These are phyloP conservation scores for Plemyria rubiginata DNA, from an alignment of 2,888 invertebrate species.

Conservation along the genomic window DNA sequence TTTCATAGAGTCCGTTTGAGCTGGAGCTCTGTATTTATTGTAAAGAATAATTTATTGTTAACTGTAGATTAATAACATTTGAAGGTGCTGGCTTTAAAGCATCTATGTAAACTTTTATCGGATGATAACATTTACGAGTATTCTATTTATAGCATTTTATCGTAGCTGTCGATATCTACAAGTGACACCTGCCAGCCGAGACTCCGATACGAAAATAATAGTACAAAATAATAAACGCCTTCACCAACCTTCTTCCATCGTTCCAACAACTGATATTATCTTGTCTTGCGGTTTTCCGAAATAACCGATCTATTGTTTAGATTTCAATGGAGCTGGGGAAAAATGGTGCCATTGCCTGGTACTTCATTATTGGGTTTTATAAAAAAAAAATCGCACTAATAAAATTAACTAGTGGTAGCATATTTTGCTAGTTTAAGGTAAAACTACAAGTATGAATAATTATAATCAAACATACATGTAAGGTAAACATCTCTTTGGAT, in stretches of 20 bases:
- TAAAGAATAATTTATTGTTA: no score
- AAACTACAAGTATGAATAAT: no score
- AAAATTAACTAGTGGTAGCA: no score
- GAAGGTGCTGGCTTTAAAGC: no score
- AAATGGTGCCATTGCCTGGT: slow-evolving; percentile 19
- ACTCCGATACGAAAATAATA: slow-evolving; percentile 30
- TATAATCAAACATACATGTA: no score
- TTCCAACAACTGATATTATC: slow-evolving; percentile 24
- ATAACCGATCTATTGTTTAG: slow-evolving; percentile 18
- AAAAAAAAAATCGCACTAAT: no score
- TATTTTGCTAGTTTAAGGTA: no score
- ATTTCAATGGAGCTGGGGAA: slow-evolving; percentile 25
- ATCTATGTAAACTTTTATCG: slow-evolving; percentile 3
- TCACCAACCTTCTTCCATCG: slow-evolving; percentile 6
- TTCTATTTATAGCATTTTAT: slow-evolving; percentile 10
- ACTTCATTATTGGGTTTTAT: slow-evolving; percentile 22
- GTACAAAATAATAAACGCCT: slow-evolving; percentile 29
- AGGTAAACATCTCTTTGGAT: no score
- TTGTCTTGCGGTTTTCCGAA: slow-evolving; percentile 20
- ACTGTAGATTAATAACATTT: no score
- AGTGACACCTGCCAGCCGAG: slow-evolving; percentile 36
- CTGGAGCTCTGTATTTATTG: no score
- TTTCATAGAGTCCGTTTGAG: no score
- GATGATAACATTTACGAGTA: slow-evolving; percentile 16
- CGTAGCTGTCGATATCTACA: slow-evolving; percentile 15